Conservation (phyloP, 1,140 invertebrate species). For the Nephila pilipes region DNA sequence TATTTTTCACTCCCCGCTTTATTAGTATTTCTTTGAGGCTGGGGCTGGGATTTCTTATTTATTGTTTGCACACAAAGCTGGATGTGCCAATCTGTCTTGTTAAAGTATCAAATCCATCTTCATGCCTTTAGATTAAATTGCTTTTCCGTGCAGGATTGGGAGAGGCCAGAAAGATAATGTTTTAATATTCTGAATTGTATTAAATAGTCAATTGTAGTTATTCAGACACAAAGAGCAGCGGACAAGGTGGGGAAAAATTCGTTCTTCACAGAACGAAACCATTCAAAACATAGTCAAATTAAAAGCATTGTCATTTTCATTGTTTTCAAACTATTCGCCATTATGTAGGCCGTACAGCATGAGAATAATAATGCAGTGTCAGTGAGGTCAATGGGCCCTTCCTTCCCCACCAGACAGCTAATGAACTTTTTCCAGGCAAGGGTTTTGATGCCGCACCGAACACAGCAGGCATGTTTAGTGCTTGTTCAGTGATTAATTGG, state of each 20-base stretch:
- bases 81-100: slow-evolving; percentile 70
- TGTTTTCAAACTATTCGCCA: slow-evolving; percentile 55
- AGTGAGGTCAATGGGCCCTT: background rate
- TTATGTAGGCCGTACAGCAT: background rate
- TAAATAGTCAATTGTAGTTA: slow-evolving; percentile 27
- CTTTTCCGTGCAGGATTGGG: background rate
- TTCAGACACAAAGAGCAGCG: background rate
- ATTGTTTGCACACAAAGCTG: no score
- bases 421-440: slow-evolving; percentile 61
- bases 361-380: slow-evolving; percentile 45
- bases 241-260: background rate
- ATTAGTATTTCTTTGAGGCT: slow-evolving; percentile 62
- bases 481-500: slow-evolving; percentile 59
- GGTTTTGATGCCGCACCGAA: slow-evolving; percentile 48
- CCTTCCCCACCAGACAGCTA: slow-evolving; percentile 22
- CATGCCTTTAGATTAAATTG: slow-evolving; percentile 60
- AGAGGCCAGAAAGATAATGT: slow-evolving; percentile 65
- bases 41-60: slow-evolving; percentile 17
- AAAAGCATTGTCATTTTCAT: slow-evolving; percentile 68
- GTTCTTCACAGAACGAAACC: background rate
- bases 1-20: slow-evolving; percentile 45
- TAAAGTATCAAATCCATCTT: slow-evolving; percentile 67
- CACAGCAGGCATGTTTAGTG: slow-evolving; percentile 52
- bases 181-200: slow-evolving; percentile 72
- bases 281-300: slow-evolving; percentile 64